These are phyloP conservation scores for Clivina fossor DNA, from an alignment of 2,888 invertebrate genomes.

Conservation along the genomic window DNA sequence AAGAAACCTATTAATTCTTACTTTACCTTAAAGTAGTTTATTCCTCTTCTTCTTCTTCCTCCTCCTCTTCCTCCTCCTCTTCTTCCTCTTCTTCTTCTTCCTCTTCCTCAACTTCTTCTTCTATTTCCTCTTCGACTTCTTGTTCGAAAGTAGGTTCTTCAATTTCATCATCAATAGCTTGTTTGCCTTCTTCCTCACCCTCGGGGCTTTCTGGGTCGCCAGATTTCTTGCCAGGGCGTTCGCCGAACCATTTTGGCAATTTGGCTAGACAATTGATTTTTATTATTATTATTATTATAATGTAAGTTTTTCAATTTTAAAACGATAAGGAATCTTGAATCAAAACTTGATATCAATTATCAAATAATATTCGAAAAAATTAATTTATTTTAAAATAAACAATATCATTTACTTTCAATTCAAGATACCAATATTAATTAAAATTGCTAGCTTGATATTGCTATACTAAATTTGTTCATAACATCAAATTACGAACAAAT, in stretches of 20 bases:
- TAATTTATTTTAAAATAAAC: no score
- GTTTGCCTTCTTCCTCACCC: conserved; percentile 85
- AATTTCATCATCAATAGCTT: conserved; percentile 65
- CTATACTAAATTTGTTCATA: no score
- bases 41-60: conserved; percentile 59
- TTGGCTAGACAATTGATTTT: conserved; percentile 75
- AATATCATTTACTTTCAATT: no score
- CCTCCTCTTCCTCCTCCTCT: conserved; percentile 68
- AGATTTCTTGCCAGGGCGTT: conserved; percentile 89
- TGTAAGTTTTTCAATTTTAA: no score
- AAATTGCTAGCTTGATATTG: no score
- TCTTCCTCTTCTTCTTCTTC: conserved; percentile 78
- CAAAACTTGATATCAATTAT: no score
- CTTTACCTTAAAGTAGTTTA: conserved; percentile 35
- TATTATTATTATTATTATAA: no score
- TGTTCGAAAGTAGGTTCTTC: conserved; percentile 65
- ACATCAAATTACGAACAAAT: no score
- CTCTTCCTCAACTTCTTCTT: conserved; percentile 68
- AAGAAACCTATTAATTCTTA: no score
- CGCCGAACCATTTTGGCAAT: conserved; percentile 95
- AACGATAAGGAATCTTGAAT: conserved; percentile 12
- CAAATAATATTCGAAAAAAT: no score
- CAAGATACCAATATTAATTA: no score
- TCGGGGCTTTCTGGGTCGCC: conserved; percentile 89
- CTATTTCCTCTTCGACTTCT: conserved; percentile 75